phyloP scores from a whole-genome alignment of 2,888 invertebrate species.

The Drosophila subsilvestris region DNA sequence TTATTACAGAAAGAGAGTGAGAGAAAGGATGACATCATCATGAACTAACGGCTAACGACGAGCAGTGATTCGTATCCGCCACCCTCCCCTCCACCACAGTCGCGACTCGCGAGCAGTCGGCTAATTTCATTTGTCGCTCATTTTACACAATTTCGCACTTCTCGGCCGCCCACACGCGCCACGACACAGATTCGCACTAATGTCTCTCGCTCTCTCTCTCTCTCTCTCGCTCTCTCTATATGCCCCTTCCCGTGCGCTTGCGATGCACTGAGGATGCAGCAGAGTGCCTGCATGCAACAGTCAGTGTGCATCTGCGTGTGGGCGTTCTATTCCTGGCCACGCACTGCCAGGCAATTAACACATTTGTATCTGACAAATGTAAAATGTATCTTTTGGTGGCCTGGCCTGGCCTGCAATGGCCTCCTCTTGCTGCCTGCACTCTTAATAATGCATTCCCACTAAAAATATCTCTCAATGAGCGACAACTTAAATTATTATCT shows the following conservation, averaged over 20 bases:
- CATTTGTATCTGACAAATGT: constrained; percentile 80
- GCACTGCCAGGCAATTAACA: constrained; percentile 74
- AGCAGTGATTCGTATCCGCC: constrained; percentile 36
- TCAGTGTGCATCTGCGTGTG: constrained; percentile 58
- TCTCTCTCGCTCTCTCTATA: constrained; percentile 38
- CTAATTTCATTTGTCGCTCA: constrained; percentile 65
- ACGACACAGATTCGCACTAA: constrained; percentile 66
- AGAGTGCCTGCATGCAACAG: constrained; percentile 47
- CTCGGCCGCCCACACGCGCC: constrained; percentile 71
- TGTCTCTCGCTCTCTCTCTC: constrained; percentile 37
- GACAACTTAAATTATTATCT: constrained; percentile 59
- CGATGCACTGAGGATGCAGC: not conserved
- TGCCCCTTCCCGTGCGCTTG: constrained; percentile 4
- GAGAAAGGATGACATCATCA: constrained; percentile 64
- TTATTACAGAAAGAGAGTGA: constrained; percentile 62
- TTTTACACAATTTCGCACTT: constrained; percentile 75
- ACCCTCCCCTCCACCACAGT: constrained; percentile 24
- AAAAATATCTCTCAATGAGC: constrained; percentile 46
- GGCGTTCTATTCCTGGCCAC: constrained; percentile 80
- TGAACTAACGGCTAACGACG: constrained; percentile 42
- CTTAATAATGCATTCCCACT: constrained; percentile 48
- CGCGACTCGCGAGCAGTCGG: constrained; percentile 40
- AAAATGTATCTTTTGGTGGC: constrained; percentile 66
- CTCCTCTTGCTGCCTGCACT: constrained; percentile 40
- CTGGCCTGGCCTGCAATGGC: constrained; percentile 3